Evolutionary conservation across 2,113 vertebrate species (phyloP), one percentile per base, ranked within the genome.

Genomic region (Seriola rivoliana): DNA sequence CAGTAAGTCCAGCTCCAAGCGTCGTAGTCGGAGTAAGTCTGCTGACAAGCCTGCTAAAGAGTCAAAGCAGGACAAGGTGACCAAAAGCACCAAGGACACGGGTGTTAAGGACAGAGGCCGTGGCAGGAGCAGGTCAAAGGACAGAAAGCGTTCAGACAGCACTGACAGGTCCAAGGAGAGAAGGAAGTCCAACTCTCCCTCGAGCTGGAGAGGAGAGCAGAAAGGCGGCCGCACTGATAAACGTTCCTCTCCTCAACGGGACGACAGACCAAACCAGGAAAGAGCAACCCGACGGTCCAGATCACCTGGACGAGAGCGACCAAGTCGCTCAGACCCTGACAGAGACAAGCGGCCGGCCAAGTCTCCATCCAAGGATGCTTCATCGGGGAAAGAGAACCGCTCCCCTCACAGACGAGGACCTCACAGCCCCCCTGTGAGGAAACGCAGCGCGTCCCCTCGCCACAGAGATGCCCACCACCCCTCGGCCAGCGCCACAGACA

Each of bases 371-470:
- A 99, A 99, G 93, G 98, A 99, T 82, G 96, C 97, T 8, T 99
- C 98, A 3, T 98, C 98, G 42, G 98, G 98, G 59, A 99, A 99
- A 88, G 98, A 99, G 90, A 99, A 99, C 87, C 95, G 97, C 67
- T 99, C 98, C 2, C 98, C 98, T 9, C 94, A 95, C 64, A 93
- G 96, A 58, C 95, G 97, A 60, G 95, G 93, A 73, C 93, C 82
- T 93, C 96, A 70, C 68, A 94, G 88, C 86, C 96, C 97, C 88
- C 96, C 97, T 0, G 23, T 17, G 12, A 96, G 95, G 79, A 95
- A 95, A 87, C 97, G 96, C 90, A 99, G 97, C 55, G 79, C 95
- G n/a, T 97, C 97, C 87, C 97, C 98, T 0, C 97, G 95, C 76
- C 96, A 90, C 16, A 95, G 97, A 50, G 97, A 98, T 21, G 92